phyloP scores from a whole-genome alignment of 2,888 invertebrate species.

The Sialis fuliginosa region DNA sequence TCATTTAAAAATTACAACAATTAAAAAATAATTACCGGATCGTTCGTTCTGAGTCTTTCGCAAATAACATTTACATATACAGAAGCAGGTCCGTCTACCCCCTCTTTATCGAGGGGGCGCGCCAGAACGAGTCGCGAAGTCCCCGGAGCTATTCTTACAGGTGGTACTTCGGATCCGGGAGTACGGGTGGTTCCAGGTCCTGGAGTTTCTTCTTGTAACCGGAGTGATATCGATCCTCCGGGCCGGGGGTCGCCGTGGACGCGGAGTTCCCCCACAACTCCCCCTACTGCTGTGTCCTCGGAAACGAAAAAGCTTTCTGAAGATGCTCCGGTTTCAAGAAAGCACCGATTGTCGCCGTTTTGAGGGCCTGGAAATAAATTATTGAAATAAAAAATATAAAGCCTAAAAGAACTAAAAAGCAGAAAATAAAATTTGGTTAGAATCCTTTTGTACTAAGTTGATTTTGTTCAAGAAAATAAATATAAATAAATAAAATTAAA shows the following conservation, averaged over 20 bases:
- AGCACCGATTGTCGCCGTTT: conserved; percentile 60
- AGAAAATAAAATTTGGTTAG: too few relatives aligned
- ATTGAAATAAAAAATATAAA: background rate
- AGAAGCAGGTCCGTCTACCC: conserved; percentile 62
- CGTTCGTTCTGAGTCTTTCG: conserved; percentile 56
- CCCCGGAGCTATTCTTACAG: conserved; percentile 56
- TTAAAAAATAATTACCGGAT: conserved; percentile 39
- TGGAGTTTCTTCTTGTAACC: conserved; percentile 45
- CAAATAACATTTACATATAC: conserved; percentile 77
- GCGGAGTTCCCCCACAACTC: conserved; percentile 54
- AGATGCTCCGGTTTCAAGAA: conserved; percentile 76
- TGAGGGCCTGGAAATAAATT: background rate
- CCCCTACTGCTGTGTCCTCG: conserved; percentile 67
- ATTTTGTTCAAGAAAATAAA: background rate
- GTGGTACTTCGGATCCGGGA: conserved; percentile 34
- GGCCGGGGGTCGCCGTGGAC: conserved; percentile 64
- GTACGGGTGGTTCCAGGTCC: too few relatives aligned
- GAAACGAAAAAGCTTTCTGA: conserved; percentile 82
- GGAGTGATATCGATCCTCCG: conserved; percentile 56
- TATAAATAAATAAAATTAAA: too few relatives aligned
- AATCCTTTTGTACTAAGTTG: too few relatives aligned
- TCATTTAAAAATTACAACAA: background rate
- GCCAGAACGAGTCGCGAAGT: conserved; percentile 67
- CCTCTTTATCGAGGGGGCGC: conserved; percentile 69
- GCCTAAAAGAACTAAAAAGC: background rate